A percentile compares a stretch with the other conserved stretches of the same genome.
Evolutionary conservation across 2,888 invertebrate species (phyloP).

Genomic region (Drosophila siamana): DNA sequence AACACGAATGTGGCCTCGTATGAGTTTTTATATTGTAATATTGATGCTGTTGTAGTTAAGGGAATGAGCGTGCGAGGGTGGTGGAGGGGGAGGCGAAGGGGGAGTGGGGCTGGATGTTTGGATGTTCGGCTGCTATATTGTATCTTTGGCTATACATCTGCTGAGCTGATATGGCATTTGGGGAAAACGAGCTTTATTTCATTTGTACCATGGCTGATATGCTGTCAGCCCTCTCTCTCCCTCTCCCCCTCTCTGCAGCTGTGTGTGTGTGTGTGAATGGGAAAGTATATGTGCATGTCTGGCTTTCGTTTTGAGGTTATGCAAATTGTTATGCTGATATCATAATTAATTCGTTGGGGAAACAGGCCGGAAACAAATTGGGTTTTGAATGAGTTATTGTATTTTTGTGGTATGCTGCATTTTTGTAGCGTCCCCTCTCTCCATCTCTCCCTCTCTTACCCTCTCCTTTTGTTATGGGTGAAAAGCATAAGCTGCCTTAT

Average conservation of each 20-base stretch:
- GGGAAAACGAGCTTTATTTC: constrained; percentile 75
- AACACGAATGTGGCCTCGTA: constrained; percentile 15
- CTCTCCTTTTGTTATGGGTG: neutral
- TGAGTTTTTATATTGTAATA: constrained; percentile 59
- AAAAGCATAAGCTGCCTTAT: neutral
- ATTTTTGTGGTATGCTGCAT: constrained; percentile 69
- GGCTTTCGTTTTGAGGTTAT: constrained; percentile 79
- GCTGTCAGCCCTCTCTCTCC: constrained; percentile 19
- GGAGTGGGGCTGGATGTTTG: constrained; percentile 12
- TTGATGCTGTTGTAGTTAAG: constrained; percentile 48
- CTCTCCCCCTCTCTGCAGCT: neutral
- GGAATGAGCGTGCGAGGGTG: neutral
- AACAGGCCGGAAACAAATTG: constrained; percentile 79
- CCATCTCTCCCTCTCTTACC: too few species aligned
- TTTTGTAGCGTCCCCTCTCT: constrained; percentile 46
- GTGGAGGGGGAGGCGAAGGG: neutral
- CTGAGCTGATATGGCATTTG: constrained; percentile 79
- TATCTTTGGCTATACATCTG: constrained; percentile 75
- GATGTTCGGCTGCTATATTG: constrained; percentile 61
- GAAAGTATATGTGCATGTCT: constrained; percentile 24
- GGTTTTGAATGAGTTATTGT: constrained; percentile 81
- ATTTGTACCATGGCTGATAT: constrained; percentile 44
- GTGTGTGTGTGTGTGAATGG: constrained; percentile 16
- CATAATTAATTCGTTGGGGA: constrained; percentile 80
- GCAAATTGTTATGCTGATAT: constrained; percentile 82